Conservation (phyloP, 2,113 vertebrate genomes). For the Paramisgurnus dabryanus region DNA sequence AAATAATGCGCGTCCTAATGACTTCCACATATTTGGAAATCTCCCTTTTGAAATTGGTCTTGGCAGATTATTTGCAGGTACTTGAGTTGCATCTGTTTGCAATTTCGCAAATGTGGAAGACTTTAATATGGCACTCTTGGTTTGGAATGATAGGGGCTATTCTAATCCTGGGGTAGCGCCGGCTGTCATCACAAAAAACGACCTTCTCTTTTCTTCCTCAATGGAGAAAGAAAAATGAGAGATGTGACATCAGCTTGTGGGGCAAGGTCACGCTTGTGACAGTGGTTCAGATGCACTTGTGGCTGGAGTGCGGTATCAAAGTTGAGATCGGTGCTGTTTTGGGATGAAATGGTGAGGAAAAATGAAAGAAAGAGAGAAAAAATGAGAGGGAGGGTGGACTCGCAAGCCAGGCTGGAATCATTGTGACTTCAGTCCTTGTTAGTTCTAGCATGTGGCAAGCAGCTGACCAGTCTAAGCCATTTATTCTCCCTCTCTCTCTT, state of each 20-base stretch:
- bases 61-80: constrained; percentile 99
- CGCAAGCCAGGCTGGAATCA: constrained; percentile 85
- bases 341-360: not conserved
- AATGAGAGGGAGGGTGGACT: not conserved
- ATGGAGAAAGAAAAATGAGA: constrained; percentile 9
- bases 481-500: constrained; percentile 43
- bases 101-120: constrained; percentile 99
- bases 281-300: not conserved
- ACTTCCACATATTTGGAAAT: constrained; percentile 99
- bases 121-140: constrained; percentile 92
- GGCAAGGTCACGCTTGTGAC: not conserved
- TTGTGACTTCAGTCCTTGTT: constrained; percentile 85
- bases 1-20: constrained; percentile 99
- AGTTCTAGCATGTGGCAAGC: constrained; percentile 92
- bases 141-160: constrained; percentile 85
- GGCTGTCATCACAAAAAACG: constrained; percentile 80
- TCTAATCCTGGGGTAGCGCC: constrained; percentile 93
- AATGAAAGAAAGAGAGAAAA: not conserved
- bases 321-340: not conserved
- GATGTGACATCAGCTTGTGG: not conserved
- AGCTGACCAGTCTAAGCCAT: constrained; percentile 90
- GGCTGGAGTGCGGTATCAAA: not conserved
- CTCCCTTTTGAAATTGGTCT: constrained; percentile 99
- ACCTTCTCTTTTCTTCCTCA: constrained; percentile 23
- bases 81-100: constrained; percentile 99